Base-by-base conservation (phyloP, 2,113 vertebrate genomes). In the Syngnathus typhle region DNA sequence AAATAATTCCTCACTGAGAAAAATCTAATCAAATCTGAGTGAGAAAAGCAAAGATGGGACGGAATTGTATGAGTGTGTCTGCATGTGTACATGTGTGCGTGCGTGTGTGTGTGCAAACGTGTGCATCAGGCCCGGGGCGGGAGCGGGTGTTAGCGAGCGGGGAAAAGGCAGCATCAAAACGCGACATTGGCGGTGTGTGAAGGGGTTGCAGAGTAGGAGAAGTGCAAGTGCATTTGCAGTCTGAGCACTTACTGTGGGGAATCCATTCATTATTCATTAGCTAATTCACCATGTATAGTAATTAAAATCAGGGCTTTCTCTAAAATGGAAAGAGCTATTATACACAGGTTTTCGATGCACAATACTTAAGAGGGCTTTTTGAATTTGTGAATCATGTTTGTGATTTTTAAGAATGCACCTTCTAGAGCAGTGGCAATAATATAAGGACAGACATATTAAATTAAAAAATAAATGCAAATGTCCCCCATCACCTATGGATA, bases 201-300 rank as follows among this genome's bases (percentile, higher is more conserved):
- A 69, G 68, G 65, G 76, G 68, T 72, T 79, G 76, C 72, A 70
- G 75, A 80, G 82, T 79, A 69, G 76, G 77, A 70, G 79, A 79
- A 70, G 36, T 47, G 82, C 82, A 70, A 84, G 72, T 77, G 82
- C 89, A 91, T 92, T 92, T 87, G 87, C 85, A 92, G 88, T 90
- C 91, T 78, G 84, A 85, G 89, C 91, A 90, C 90, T 90, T 88
- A 84, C 83, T 81, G 80, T 80, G 84, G 84, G 80, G 86, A 90
- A 83, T 76, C 80, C 85, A 91, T 92, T 92, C 89, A 92, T 92
- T 89, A 92, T 90, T 89, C 88, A 92, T 90, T 90, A 90, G 89
- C 82, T 86, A 90, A 90, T 89, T 89, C 88, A 87, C 84, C 84
- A 85, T 89, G 88, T 87, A 83, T 92, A 87, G 84, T 91, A 89